Percentiles rank a stretch among this genome's conserved stretches.
Conservation (phyloP, 2,888 invertebrate genomes). For the Gasteruption jaculator region DNA sequence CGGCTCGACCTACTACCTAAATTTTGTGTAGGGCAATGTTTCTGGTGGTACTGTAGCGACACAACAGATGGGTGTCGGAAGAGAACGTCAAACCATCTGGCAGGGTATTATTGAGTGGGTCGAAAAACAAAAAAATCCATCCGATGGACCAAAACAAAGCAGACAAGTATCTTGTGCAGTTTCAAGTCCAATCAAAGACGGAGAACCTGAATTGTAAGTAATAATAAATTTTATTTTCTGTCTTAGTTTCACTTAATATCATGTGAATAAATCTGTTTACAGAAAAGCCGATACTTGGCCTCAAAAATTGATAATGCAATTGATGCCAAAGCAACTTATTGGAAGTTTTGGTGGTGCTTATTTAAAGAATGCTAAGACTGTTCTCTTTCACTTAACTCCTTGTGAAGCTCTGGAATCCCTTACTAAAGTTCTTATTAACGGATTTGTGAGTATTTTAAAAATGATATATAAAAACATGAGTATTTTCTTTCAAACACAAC, state of each 20-base stretch:
- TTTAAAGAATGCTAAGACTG: conserved; percentile 88
- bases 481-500: too few species aligned
- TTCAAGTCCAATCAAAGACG: conserved; percentile 68
- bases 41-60: conserved; percentile 33
- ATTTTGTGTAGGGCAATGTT: conserved; percentile 36
- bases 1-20: not conserved
- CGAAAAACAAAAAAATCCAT: conserved; percentile 77
- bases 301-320: conserved; percentile 84
- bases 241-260: not conserved
- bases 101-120: conserved; percentile 88
- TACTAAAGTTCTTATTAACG: conserved; percentile 89
- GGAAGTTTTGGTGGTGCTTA: conserved; percentile 86
- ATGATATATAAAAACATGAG: conserved; percentile 4
- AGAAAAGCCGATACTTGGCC: conserved; percentile 93
- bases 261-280: conserved; percentile 20
- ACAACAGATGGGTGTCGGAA: conserved; percentile 48
- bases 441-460: conserved; percentile 68
- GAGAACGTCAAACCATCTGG: conserved; percentile 66
- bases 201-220: conserved; percentile 79
- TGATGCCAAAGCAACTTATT: conserved; percentile 89
- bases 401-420: conserved; percentile 84
- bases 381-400: conserved; percentile 80
- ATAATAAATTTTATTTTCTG: conserved; percentile 6
- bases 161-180: conserved; percentile 77
- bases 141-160: conserved; percentile 72